phyloP scores from a whole-genome alignment of 2,113 vertebrate genomes.

The Salvelinus sp. region DNA sequence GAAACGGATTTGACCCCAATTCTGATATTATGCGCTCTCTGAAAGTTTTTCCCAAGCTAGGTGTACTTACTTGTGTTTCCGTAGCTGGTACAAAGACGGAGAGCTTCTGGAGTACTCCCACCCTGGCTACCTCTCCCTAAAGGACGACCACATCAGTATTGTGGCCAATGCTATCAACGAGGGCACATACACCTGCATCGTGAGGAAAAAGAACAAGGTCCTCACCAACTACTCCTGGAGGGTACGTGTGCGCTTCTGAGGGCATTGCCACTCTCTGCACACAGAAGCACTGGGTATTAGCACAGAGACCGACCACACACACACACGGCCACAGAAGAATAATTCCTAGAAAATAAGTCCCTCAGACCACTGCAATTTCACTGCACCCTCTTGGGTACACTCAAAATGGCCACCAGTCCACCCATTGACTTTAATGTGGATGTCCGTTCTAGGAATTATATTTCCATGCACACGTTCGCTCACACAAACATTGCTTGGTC shows the following conservation, averaged over 20 bases:
- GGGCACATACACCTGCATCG: conserved; percentile 92
- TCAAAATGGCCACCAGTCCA: too few relatives aligned
- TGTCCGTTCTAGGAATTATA: too few relatives aligned
- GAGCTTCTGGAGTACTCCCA: conserved; percentile 92
- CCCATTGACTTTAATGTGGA: too few relatives aligned
- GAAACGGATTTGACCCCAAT: background rate
- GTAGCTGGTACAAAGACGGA: conserved; percentile 96
- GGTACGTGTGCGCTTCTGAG: conserved; percentile 82
- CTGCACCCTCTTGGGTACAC: too few relatives aligned
- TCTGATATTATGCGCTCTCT: background rate
- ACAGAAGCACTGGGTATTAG: conserved; percentile 16
- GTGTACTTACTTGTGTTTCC: background rate
- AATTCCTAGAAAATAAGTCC: too few relatives aligned
- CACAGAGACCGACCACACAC: conserved; percentile 2
- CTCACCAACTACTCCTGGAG: conserved; percentile 94
- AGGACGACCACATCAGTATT: conserved; percentile 88
- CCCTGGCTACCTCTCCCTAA: conserved; percentile 88
- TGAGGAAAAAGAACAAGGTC: conserved; percentile 85
- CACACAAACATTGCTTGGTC: conserved; percentile 19
- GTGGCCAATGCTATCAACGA: conserved; percentile 96
- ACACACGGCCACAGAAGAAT: conserved; percentile 8
- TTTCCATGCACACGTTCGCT: too few relatives aligned
- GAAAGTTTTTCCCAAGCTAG: background rate
- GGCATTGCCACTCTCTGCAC: conserved; percentile 8
- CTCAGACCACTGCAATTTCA: too few relatives aligned